phyloP scores from a whole-genome alignment of 2,113 vertebrate genomes.

The Ploceus nigricollis region DNA sequence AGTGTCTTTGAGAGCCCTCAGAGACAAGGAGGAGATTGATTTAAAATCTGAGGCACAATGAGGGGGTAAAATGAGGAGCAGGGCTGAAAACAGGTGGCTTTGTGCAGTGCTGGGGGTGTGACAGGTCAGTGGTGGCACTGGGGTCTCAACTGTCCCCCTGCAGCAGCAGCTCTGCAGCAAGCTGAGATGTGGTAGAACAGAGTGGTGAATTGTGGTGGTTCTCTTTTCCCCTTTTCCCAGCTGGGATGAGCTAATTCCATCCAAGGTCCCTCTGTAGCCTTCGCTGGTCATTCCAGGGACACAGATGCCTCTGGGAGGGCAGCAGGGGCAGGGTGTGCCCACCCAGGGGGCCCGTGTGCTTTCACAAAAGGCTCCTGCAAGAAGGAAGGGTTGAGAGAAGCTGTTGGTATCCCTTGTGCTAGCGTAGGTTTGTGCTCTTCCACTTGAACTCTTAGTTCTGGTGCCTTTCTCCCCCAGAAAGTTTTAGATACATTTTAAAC shows the following conservation, averaged over 20 bases:
- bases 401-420: neutral
- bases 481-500: neutral
- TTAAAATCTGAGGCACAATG: neutral
- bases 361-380: neutral
- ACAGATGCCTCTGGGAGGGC: rapidly evolving
- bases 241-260: neutral
- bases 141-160: neutral
- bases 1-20: neutral
- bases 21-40: neutral
- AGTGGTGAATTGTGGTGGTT: neutral
- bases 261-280: neutral
- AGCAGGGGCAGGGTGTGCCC: neutral
- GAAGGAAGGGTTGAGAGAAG: neutral
- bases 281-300: rapidly evolving
- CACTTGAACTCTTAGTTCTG: neutral
- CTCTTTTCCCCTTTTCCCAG: neutral
- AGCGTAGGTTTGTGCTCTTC: neutral
- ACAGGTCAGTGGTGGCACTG: neutral
- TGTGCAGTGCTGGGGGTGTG: neutral
- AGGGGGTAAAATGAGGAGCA: neutral
- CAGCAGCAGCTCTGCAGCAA: neutral
- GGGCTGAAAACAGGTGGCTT: neutral
- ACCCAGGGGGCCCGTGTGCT: rapidly evolving
- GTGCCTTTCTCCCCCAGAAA: neutral
- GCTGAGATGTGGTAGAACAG: neutral